A percentile compares a stretch with the other conserved stretches of the same genome.
Conservation (phyloP, 2,113 vertebrate genomes). For the Dicerorhinus sumatrensis region DNA sequence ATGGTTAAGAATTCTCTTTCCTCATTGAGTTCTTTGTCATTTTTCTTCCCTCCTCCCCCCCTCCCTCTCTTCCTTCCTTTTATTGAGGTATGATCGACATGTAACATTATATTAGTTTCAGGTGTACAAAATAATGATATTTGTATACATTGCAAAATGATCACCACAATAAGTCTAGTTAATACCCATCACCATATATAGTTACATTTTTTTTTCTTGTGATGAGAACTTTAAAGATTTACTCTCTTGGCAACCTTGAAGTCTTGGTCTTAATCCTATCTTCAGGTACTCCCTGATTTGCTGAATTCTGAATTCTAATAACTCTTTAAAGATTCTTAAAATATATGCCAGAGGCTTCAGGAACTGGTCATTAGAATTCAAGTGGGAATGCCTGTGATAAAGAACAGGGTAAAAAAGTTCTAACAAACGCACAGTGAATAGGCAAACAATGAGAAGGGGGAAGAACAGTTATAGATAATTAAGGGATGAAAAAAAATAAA, state of each 20-base stretch:
- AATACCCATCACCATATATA: neutral
- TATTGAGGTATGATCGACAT: neutral
- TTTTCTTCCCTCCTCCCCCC: neutral
- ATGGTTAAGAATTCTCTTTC: neutral
- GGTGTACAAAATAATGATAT: neutral
- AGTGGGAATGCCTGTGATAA: neutral
- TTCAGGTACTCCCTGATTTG: neutral
- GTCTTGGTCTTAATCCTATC: conserved; percentile 21
- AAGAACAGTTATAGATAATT: neutral
- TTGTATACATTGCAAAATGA: neutral
- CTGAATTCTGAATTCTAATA: conserved; percentile 10
- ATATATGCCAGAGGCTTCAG: neutral
- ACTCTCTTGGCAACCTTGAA: neutral
- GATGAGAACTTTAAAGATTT: neutral
- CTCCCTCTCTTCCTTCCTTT: neutral
- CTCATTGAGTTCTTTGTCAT: neutral
- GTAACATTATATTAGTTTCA: neutral
- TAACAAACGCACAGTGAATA: neutral
- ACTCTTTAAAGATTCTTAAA: conserved; percentile 6
- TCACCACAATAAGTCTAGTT: neutral
- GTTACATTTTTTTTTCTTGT: neutral
- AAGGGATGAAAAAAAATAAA: conserved; percentile 20
- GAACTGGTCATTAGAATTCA: conserved; percentile 8
- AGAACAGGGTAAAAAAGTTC: neutral
- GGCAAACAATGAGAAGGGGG: neutral